phyloP scores from a whole-genome alignment of 2,797 vertebrate species.

The Ctenosaura bakeri region DNA sequence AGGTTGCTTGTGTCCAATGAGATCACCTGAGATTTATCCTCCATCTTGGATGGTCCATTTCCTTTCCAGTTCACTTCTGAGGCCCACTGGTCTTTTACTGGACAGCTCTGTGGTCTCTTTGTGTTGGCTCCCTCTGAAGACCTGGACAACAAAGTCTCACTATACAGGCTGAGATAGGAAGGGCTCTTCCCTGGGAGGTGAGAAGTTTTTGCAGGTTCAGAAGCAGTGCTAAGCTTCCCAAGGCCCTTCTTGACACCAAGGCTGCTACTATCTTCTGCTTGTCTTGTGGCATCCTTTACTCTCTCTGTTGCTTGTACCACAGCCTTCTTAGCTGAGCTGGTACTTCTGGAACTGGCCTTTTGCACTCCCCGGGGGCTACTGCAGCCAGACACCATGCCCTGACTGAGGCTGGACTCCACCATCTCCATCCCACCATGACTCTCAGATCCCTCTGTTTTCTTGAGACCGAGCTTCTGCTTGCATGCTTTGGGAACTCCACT shows the following conservation, averaged over 20 bases:
- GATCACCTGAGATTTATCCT: constrained; percentile 1
- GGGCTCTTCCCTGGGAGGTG: constrained; percentile 66
- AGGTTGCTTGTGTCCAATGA: constrained; percentile 50
- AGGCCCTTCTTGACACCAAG: constrained; percentile 52
- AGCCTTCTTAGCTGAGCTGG: constrained; percentile 50
- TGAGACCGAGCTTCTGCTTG: constrained; percentile 60
- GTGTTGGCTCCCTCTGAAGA: constrained; percentile 30
- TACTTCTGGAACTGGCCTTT: constrained; percentile 50
- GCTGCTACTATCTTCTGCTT: background rate
- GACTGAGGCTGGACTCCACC: background rate
- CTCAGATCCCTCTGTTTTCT: constrained; percentile 32
- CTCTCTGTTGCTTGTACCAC: constrained; percentile 32
- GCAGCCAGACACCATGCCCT: constrained; percentile 78
- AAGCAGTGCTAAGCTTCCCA: constrained; percentile 18
- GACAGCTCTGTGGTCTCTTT: constrained; percentile 51
- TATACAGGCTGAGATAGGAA: constrained; percentile 28
- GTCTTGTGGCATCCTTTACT: constrained; percentile 46
- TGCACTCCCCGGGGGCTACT: constrained; percentile 80
- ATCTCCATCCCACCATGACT: background rate
- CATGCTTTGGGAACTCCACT: constrained; percentile 59
- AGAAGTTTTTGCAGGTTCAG: background rate
- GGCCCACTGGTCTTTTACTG: constrained; percentile 44
- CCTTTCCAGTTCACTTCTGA: constrained; percentile 40
- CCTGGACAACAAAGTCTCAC: constrained; percentile 54
- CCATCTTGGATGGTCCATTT: rapidly evolving